Evolutionary conservation across 2,113 vertebrate genomes (phyloP).

Genomic region (Rhadina sibilatrix): DNA sequence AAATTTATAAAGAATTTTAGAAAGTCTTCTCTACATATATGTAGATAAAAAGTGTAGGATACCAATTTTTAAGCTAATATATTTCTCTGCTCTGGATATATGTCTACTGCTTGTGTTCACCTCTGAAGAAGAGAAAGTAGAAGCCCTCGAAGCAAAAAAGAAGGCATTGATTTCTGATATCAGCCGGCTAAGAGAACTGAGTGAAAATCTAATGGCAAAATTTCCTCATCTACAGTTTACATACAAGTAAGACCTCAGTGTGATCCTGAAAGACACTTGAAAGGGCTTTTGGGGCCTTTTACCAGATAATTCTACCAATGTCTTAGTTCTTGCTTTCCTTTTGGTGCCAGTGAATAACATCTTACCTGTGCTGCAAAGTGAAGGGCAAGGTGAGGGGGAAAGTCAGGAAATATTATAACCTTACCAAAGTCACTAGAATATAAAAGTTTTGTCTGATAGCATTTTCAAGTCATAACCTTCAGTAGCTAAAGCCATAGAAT

Average conservation of each 20-base stretch:
- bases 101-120: neutral
- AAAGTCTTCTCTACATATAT: neutral
- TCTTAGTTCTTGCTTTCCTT: neutral
- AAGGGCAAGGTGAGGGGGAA: neutral
- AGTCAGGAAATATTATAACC: neutral
- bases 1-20: neutral
- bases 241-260: constrained; percentile 81
- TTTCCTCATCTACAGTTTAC: constrained; percentile 89
- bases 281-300: neutral
- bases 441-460: neutral
- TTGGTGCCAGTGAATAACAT: neutral
- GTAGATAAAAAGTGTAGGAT: neutral
- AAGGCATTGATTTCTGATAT: constrained; percentile 76
- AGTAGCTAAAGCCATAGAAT: neutral
- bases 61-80: neutral
- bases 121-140: constrained; percentile 84
- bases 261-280: neutral
- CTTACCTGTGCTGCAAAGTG: neutral
- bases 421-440: neutral
- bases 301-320: neutral
- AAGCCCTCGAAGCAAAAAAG: constrained; percentile 78
- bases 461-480: neutral
- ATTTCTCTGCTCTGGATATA: neutral
- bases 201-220: constrained; percentile 81
- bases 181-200: constrained; percentile 73